Percentiles rank a stretch among this genome's conserved stretches.
These are phyloP conservation scores for Dioctria rufipes DNA, from an alignment of 2,888 invertebrate genomes.

Conservation along the genomic window DNA sequence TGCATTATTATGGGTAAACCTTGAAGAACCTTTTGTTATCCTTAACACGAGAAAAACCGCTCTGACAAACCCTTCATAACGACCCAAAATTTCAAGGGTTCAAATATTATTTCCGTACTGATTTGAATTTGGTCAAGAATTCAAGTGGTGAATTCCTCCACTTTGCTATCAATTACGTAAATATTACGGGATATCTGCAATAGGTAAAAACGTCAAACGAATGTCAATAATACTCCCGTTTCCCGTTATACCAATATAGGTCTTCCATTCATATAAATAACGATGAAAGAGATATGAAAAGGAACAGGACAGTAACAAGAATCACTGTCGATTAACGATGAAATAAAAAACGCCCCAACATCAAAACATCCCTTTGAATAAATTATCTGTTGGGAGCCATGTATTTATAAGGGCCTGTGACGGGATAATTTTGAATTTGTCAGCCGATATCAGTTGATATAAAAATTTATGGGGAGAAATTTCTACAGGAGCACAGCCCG, in stretches of 20 bases:
- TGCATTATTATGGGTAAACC: not conserved
- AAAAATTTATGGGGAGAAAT: slow-evolving; percentile 16
- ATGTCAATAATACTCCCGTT: not conserved
- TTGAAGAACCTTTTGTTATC: not conserved
- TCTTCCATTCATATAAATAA: not conserved
- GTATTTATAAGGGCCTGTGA: slow-evolving; percentile 7
- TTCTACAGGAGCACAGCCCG: not conserved
- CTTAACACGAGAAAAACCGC: not conserved
- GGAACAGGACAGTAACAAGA: not conserved
- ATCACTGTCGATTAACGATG: slow-evolving; percentile 6
- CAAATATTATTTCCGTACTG: too few relatives aligned
- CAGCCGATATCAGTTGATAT: not conserved
- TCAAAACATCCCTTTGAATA: not conserved
- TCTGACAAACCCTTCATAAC: not conserved
- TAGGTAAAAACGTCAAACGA: not conserved
- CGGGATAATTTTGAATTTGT: slow-evolving; percentile 31
- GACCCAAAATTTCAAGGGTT: not conserved
- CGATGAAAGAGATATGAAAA: too few relatives aligned
- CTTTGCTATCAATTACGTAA: not conserved
- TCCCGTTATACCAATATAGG: not conserved
- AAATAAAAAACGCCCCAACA: not conserved
- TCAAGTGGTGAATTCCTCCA: not conserved
- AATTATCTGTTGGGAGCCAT: not conserved
- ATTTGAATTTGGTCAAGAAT: too few relatives aligned
- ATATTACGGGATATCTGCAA: not conserved